phyloP scores from a whole-genome alignment of 1,140 invertebrate species.

The Drosophila nigromelanica region DNA sequence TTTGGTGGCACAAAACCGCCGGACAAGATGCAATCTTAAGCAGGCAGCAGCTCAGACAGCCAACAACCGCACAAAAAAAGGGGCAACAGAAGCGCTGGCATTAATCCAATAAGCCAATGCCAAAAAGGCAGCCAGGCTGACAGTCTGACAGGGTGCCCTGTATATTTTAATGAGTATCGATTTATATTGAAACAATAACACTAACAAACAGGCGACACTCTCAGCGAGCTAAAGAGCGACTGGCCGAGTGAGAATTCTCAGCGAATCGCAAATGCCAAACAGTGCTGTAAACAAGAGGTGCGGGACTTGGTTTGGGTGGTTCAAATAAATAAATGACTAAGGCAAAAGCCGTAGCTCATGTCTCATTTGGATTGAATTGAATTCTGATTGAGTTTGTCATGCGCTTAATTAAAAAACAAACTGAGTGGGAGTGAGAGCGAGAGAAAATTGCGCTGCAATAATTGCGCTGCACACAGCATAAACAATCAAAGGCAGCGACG shows the following conservation, averaged over 20 bases:
- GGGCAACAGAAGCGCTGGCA: constrained; percentile 43
- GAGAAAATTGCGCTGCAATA: constrained; percentile 59
- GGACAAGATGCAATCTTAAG: constrained; percentile 50
- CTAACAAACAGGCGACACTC: constrained; percentile 20
- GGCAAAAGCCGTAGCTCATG: too few relatives aligned
- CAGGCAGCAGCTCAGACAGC: constrained; percentile 19
- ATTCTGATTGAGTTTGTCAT: constrained; percentile 36
- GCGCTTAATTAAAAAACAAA: constrained; percentile 49
- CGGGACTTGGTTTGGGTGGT: background rate
- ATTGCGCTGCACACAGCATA: constrained; percentile 58
- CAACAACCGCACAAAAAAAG: background rate
- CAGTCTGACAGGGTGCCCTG: constrained; percentile 6
- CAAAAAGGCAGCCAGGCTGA: constrained; percentile 31
- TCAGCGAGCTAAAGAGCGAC: too few relatives aligned
- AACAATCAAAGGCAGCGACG: constrained; percentile 49
- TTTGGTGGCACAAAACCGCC: constrained; percentile 12
- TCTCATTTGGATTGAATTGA: constrained; percentile 5
- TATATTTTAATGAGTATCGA: constrained; percentile 55
- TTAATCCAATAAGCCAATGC: constrained; percentile 65
- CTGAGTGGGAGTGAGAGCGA: constrained; percentile 12
- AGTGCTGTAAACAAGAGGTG: constrained; percentile 21
- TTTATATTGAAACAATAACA: constrained; percentile 56
- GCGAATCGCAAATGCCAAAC: constrained; percentile 1
- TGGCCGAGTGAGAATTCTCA: constrained; percentile 16
- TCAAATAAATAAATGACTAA: constrained; percentile 39